Evolutionary conservation across 1,140 invertebrate species (phyloP).

Genomic region (Drosophila micromelanica): DNA sequence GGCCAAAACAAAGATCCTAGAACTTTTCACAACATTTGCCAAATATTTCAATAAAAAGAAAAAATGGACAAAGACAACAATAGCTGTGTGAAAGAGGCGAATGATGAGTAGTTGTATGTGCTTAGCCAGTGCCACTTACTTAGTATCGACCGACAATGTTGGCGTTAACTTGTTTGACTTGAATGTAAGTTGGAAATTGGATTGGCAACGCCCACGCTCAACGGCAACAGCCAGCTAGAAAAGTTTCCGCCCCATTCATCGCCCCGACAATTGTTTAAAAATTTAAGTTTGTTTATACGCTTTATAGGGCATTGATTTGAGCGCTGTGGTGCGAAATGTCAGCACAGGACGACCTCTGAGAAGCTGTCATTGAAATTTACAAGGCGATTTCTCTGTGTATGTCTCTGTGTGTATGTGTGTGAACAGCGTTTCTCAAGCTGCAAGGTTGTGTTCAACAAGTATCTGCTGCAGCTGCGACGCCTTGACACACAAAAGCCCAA

Average conservation of each 20-base stretch:
- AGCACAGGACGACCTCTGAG: conserved; percentile 48
- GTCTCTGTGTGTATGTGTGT: conserved; percentile 8
- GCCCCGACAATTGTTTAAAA: conserved; percentile 52
- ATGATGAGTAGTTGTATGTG: conserved; percentile 51
- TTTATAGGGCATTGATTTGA: conserved; percentile 61
- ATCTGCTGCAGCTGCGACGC: conserved; percentile 61
- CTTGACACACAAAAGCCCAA: conserved; percentile 73
- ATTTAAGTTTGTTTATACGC: conserved; percentile 40
- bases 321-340: conserved; percentile 32
- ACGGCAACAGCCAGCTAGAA: conserved; percentile 13
- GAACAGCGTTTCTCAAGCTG: conserved; percentile 27
- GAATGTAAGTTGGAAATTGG: conserved; percentile 74
- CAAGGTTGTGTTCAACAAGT: conserved; percentile 76
- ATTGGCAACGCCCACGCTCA: conserved; percentile 62
- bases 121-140: conserved; percentile 54
- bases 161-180: conserved; percentile 56
- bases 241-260: conserved; percentile 59
- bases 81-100: conserved; percentile 13
- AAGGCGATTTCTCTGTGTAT: conserved; percentile 30
- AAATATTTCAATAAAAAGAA: conserved; percentile 41
- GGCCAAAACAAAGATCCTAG: conserved; percentile 41
- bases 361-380: conserved; percentile 57
- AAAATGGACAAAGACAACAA: conserved; percentile 18
- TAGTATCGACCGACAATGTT: conserved; percentile 58
- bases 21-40: conserved; percentile 63